A percentile compares a stretch with the other conserved stretches of the same genome.
phyloP scores from a whole-genome alignment of 1,140 invertebrate species.

The Halictus rubicundus region DNA sequence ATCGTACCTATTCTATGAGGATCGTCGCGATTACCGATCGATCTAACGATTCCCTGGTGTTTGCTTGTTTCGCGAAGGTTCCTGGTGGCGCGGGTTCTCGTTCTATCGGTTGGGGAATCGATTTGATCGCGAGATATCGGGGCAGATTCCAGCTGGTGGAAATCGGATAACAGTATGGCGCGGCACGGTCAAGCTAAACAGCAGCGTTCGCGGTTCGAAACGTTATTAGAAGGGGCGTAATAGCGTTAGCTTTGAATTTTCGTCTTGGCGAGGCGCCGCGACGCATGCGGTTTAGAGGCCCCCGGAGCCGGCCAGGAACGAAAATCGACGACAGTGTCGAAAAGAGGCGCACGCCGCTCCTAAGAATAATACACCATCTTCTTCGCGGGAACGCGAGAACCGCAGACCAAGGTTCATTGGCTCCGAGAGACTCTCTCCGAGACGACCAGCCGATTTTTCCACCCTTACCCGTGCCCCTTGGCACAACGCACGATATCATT shows the following conservation, averaged over 20 bases:
- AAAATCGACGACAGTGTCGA: conserved; percentile 41
- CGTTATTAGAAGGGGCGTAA: conserved; percentile 70
- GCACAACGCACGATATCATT: not conserved
- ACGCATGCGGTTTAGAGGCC: conserved; percentile 75
- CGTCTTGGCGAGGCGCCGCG: conserved; percentile 69
- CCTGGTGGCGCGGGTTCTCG: not conserved
- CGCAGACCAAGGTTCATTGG: conserved; percentile 28
- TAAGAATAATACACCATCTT: conserved; percentile 70
- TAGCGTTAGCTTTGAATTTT: conserved; percentile 69
- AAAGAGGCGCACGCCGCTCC: conserved; percentile 46
- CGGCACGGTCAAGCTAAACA: conserved; percentile 78
- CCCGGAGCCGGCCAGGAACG: conserved; percentile 59
- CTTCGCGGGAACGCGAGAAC: not conserved
- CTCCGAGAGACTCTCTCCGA: not conserved
- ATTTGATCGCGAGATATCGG: no score
- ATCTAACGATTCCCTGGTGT: not conserved
- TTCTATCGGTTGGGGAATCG: not conserved
- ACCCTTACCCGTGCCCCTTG: not conserved
- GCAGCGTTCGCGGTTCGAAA: conserved; percentile 77
- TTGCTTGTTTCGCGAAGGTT: no score
- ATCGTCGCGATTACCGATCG: not conserved
- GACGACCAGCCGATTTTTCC: not conserved
- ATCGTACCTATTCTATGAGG: conserved; percentile 21
- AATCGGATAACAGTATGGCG: conserved; percentile 73
- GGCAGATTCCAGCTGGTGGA: not conserved